Conservation (phyloP, 53 echinoderm and acorn worm species). For the Actinopyga echinites region DNA sequence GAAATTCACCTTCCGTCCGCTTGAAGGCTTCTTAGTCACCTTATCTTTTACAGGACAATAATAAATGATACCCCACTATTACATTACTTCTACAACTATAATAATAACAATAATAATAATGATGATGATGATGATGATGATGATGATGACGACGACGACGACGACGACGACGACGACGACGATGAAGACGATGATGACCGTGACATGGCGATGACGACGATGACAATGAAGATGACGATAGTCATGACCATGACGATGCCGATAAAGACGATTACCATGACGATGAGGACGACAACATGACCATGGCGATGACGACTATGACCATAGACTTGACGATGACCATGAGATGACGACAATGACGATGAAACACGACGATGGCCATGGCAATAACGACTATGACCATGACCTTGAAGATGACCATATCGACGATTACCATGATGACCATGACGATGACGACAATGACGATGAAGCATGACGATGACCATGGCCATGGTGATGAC, state of each 20-base stretch:
- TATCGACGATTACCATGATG: background rate
- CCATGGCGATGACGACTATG: background rate
- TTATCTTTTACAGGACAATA: no score
- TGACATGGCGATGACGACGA: no score
- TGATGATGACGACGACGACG: conserved; percentile 45
- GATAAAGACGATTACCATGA: background rate
- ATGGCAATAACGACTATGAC: background rate
- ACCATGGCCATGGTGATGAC: no score
- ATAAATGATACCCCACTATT: no score
- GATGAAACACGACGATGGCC: background rate
- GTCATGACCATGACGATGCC: no score
- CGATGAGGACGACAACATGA: background rate
- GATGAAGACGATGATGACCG: conserved; percentile 20
- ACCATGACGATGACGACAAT: background rate
- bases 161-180: conserved; percentile 33
- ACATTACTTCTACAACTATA: no score
- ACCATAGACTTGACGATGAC: background rate
- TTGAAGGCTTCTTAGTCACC: no score
- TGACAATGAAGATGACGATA: no score
- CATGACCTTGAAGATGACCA: background rate
- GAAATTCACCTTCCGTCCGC: no score
- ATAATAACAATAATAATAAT: background rate
- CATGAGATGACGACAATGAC: background rate
- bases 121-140: conserved; percentile 45
- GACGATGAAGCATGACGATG: background rate